Conservation (phyloP, 2,797 vertebrate species). For the Peromyscus aztecus region DNA sequence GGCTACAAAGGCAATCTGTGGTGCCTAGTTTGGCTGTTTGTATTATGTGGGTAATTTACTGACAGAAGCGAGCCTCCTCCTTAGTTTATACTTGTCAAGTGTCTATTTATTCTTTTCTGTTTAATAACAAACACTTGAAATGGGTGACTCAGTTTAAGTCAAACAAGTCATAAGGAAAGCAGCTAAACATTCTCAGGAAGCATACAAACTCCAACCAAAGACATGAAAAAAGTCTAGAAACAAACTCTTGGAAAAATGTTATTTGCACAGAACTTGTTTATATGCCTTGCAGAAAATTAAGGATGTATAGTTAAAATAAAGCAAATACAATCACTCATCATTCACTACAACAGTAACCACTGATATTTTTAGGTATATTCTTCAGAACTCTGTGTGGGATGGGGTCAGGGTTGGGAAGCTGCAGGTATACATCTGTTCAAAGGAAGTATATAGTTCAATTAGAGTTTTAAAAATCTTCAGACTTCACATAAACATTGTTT, state of each 20-base stretch:
- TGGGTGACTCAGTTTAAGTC: background rate
- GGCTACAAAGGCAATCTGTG: background rate
- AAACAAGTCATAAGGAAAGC: background rate
- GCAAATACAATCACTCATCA: background rate
- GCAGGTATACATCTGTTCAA: background rate
- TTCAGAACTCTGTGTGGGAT: background rate
- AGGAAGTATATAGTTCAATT: background rate
- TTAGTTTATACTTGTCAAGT: slow-evolving; percentile 8
- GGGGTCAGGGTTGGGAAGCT: rapidly evolving
- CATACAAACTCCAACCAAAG: background rate
- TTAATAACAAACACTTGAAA: slow-evolving; percentile 12
- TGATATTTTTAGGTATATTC: background rate
- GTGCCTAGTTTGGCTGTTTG: background rate
- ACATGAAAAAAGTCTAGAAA: background rate
- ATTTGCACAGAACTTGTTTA: slow-evolving; percentile 1
- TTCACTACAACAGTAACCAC: background rate
- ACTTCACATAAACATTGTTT: background rate
- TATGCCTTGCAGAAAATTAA: slow-evolving; percentile 1
- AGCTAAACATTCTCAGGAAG: background rate
- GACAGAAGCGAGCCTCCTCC: background rate
- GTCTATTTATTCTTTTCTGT: background rate
- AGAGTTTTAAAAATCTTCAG: background rate
- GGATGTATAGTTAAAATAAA: background rate
- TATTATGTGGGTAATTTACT: background rate
- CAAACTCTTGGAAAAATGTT: background rate